These are phyloP conservation scores for Euura lappo DNA, from an alignment of 1,140 invertebrate genomes.

Conservation along the genomic window DNA sequence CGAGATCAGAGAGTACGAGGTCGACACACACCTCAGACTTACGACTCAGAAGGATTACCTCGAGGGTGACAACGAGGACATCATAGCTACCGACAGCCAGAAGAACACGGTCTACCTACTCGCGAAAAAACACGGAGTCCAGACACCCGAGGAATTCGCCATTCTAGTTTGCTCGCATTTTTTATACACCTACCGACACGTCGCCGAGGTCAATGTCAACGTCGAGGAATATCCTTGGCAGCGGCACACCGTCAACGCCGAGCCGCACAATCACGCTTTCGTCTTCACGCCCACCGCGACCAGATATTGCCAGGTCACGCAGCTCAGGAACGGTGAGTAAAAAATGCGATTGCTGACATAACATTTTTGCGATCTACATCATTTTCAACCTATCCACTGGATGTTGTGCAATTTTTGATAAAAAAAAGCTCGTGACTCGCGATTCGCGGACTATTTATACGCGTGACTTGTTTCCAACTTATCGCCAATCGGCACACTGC, in stretches of 20 bases:
- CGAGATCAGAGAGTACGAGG: slow-evolving; percentile 75
- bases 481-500: no score
- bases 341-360: no score
- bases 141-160: slow-evolving; percentile 76
- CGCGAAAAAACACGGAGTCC: slow-evolving; percentile 77
- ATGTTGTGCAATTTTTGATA: no score
- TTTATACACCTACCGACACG: slow-evolving; percentile 73
- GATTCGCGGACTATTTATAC: no score
- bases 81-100: slow-evolving; percentile 82
- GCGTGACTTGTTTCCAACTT: no score
- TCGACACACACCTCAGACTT: slow-evolving; percentile 74
- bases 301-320: slow-evolving; percentile 69
- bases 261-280: slow-evolving; percentile 77
- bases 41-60: slow-evolving; percentile 70
- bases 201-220: slow-evolving; percentile 70
- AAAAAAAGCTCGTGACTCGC: no score
- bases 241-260: slow-evolving; percentile 62
- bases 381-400: no score
- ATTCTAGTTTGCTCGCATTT: slow-evolving; percentile 75
- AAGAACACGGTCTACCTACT: slow-evolving; percentile 83
- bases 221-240: slow-evolving; percentile 78
- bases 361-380: no score
- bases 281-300: slow-evolving; percentile 68
- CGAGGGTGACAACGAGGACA: slow-evolving; percentile 71
- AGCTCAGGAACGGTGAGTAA: slow-evolving; percentile 67